These are phyloP conservation scores for Holocentrus rufus DNA, from an alignment of 2,797 vertebrate genomes.

Conservation along the genomic window DNA sequence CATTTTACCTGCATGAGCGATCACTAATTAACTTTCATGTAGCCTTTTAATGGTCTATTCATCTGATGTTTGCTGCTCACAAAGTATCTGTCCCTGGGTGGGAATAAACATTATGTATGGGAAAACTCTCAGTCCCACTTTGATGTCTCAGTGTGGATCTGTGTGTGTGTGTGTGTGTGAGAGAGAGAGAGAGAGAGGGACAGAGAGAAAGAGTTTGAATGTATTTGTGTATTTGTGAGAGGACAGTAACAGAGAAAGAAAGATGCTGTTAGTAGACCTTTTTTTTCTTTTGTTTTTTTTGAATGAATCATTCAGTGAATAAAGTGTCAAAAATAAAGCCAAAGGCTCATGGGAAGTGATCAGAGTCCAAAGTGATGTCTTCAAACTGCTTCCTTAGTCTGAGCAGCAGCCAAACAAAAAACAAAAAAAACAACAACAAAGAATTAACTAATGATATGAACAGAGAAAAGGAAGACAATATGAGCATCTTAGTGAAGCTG, in stretches of 20 bases:
- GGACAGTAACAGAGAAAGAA: background rate
- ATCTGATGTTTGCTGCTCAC: conserved; percentile 31
- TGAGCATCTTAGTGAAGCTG: too few species aligned
- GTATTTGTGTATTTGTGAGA: background rate
- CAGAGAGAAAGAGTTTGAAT: background rate
- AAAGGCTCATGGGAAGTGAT: too few species aligned
- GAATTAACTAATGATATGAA: too few species aligned
- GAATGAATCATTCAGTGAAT: too few species aligned
- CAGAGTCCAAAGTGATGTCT: too few species aligned
- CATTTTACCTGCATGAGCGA: conserved; percentile 49
- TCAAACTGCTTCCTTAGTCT: too few species aligned
- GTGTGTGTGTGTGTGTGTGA: background rate
- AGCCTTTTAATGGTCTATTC: conserved; percentile 33
- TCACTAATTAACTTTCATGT: conserved; percentile 60
- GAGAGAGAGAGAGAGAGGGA: background rate
- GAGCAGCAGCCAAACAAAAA: too few species aligned
- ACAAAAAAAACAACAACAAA: too few species aligned
- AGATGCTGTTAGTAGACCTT: background rate
- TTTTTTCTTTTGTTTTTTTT: too few species aligned
- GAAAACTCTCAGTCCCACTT: conserved; percentile 7
- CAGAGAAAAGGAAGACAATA: too few species aligned
- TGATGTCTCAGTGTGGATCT: background rate
- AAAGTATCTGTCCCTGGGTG: conserved; percentile 15
- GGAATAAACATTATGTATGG: conserved; percentile 22
- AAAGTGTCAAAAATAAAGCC: too few species aligned